Conservation (phyloP, 2,797 vertebrate genomes). For the Myripristis jacobus region DNA sequence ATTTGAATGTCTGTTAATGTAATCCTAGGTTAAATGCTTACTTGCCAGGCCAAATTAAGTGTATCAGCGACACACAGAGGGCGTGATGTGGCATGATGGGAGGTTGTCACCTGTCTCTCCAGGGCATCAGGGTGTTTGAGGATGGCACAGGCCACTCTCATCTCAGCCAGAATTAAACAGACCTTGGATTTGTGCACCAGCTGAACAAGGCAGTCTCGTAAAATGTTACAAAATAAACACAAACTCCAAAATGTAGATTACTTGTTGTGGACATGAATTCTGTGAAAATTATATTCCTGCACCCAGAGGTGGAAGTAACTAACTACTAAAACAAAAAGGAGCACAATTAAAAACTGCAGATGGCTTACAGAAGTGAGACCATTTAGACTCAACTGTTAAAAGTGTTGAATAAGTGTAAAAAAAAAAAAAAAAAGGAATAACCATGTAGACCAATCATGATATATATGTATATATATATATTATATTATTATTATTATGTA, state of each 20-base stretch:
- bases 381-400: too few relatives aligned
- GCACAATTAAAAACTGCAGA: too few relatives aligned
- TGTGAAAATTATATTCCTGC: neutral
- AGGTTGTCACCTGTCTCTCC: slow-evolving; percentile 79
- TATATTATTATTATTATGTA: too few relatives aligned
- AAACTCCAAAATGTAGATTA: neutral
- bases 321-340: too few relatives aligned
- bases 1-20: slow-evolving; percentile 57
- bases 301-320: too few relatives aligned
- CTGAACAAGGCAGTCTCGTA: neutral
- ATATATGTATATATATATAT: too few relatives aligned
- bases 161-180: slow-evolving; percentile 14
- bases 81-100: slow-evolving; percentile 70
- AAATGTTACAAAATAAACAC: neutral
- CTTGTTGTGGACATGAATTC: neutral
- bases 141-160: slow-evolving; percentile 43
- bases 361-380: too few relatives aligned
- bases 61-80: slow-evolving; percentile 52
- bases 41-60: slow-evolving; percentile 78
- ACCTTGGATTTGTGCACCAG: too few relatives aligned
- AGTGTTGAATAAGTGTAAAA: too few relatives aligned
- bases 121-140: slow-evolving; percentile 61
- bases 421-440: too few relatives aligned
- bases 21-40: slow-evolving; percentile 77
- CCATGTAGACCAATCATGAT: too few relatives aligned